Evolutionary conservation across 2,113 vertebrate species (phyloP).

Genomic region (Melozone crissalis): DNA sequence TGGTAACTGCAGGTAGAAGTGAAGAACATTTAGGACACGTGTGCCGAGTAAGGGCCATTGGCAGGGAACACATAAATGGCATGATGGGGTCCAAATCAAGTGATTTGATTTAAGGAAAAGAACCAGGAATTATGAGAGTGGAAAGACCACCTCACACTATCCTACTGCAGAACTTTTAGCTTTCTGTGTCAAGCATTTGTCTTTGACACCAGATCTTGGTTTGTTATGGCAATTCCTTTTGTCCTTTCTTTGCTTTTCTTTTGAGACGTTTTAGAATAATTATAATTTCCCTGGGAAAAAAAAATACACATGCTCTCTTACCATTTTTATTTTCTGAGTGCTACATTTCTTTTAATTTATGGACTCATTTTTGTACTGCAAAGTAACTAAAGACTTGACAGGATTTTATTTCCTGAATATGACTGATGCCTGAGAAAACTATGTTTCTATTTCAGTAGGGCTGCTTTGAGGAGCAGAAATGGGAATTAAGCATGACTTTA

Average conservation of each 20-base stretch:
- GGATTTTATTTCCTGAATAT: neutral
- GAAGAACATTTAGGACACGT: neutral
- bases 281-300: neutral
- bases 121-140: neutral
- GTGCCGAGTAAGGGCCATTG: neutral
- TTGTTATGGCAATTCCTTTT: neutral
- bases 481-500: neutral
- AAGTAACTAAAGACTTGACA: neutral
- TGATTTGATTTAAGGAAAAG: neutral
- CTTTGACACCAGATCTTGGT: neutral
- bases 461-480: neutral
- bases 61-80: neutral
- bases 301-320: neutral
- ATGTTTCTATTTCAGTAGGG: neutral
- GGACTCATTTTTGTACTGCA: neutral
- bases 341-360: neutral
- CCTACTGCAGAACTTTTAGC: neutral
- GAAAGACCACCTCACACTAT: neutral
- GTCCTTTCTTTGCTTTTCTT: neutral
- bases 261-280: neutral
- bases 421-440: neutral
- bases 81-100: neutral
- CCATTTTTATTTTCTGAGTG: neutral
- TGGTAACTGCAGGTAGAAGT: neutral
- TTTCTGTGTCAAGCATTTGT: neutral